Conservation (phyloP, 2,888 invertebrate species). For the Epirrita christyi region DNA sequence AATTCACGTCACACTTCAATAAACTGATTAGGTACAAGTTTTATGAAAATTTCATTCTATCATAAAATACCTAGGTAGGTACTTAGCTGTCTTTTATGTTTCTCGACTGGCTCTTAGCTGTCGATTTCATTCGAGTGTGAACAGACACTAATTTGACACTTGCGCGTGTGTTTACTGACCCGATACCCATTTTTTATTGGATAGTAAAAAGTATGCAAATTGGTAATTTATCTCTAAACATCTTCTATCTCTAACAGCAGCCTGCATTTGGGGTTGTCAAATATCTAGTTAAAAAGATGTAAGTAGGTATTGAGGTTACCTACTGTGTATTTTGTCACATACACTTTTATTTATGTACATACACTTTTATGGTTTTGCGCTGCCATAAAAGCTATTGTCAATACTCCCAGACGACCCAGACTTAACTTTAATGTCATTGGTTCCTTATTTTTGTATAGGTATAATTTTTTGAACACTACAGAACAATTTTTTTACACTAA, state of each 20-base stretch:
- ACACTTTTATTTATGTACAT: too few relatives aligned
- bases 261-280: conserved; percentile 7
- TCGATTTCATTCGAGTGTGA: conserved; percentile 41
- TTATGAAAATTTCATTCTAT: conserved; percentile 43
- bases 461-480: too few relatives aligned
- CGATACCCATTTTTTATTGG: conserved; percentile 22
- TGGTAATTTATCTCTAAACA: conserved; percentile 2
- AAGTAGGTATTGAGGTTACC: conserved; percentile 23
- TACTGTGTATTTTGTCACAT: neutral
- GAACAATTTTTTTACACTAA: too few relatives aligned
- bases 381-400: too few relatives aligned
- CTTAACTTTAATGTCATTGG: too few relatives aligned
- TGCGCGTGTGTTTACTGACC: conserved; percentile 22
- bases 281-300: too few relatives aligned
- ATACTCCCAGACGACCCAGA: too few relatives aligned
- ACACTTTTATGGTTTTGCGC: too few relatives aligned
- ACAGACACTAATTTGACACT: conserved; percentile 20
- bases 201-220: conserved; percentile 21
- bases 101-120: conserved; percentile 43
- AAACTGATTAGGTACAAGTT: conserved; percentile 30
- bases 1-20: conserved; percentile 26
- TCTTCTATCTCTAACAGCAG: too few relatives aligned
- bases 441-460: too few relatives aligned
- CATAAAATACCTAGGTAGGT: conserved; percentile 39
- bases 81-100: conserved; percentile 51